Percentiles rank a stretch among this genome's conserved stretches.
These are phyloP conservation scores for Hirtodrosophila duncani DNA, from an alignment of 2,888 invertebrate species.

Conservation along the genomic window DNA sequence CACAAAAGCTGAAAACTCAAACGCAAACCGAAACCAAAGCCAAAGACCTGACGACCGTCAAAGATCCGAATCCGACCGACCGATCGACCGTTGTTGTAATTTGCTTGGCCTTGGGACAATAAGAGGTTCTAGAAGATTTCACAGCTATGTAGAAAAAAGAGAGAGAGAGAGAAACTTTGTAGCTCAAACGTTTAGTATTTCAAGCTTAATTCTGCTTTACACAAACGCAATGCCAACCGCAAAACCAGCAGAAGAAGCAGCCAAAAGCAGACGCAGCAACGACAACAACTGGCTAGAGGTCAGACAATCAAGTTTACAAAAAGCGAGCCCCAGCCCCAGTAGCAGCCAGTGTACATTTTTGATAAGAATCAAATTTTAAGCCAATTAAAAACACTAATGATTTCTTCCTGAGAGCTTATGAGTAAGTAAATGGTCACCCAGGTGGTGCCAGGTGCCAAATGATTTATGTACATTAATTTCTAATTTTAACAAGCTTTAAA, in stretches of 20 bases:
- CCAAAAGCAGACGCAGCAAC: slow-evolving; percentile 21
- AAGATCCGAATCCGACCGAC: slow-evolving; percentile 4
- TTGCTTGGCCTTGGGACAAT: slow-evolving; percentile 39
- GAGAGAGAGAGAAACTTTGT: slow-evolving; percentile 52
- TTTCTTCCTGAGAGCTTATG: no score
- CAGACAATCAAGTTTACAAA: slow-evolving; percentile 64
- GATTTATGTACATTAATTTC: slow-evolving; percentile 35
- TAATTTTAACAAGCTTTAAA: slow-evolving; percentile 48
- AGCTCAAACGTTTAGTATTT: slow-evolving; percentile 10
- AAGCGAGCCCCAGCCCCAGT: slow-evolving; percentile 6
- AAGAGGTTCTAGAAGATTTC: slow-evolving; percentile 59
- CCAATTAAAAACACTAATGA: slow-evolving; percentile 41
- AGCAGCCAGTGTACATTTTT: slow-evolving; percentile 19
- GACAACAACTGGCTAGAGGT: slow-evolving; percentile 58
- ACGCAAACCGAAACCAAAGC: slow-evolving; percentile 22
- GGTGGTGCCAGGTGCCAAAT: slow-evolving; percentile 21
- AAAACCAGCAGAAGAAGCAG: slow-evolving; percentile 19
- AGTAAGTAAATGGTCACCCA: slow-evolving; percentile 10
- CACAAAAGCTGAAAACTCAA: slow-evolving; percentile 34
- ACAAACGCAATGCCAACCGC: slow-evolving; percentile 63
- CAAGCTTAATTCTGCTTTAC: slow-evolving; percentile 30
- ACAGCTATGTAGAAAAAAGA: slow-evolving; percentile 49
- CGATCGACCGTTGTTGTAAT: slow-evolving; percentile 40
- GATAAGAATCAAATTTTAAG: slow-evolving; percentile 43
- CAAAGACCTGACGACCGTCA: background rate